Evolutionary conservation across 2,113 vertebrate genomes (phyloP).

Genomic region (Zosterops borbonicus): DNA sequence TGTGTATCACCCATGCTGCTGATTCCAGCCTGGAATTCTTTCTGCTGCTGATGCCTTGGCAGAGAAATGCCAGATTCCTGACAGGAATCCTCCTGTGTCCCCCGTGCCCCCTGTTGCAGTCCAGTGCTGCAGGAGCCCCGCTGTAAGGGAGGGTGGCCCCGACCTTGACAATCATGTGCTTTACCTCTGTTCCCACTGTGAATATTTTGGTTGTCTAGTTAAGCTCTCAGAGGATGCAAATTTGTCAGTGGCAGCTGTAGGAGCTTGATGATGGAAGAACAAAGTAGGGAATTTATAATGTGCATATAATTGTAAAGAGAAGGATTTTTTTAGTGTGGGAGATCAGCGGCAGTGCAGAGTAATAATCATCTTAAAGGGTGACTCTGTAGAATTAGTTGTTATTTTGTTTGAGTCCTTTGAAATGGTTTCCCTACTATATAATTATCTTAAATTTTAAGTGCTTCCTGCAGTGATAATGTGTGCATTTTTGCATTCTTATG

Average conservation of each 20-base stretch:
- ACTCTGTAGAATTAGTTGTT: slow-evolving; percentile 70
- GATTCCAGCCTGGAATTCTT: too few relatives aligned
- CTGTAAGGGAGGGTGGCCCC: too few relatives aligned
- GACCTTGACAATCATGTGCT: too few relatives aligned
- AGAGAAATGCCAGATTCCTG: too few relatives aligned
- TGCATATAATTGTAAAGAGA: slow-evolving; percentile 60
- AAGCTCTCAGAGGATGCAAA: slow-evolving; percentile 57
- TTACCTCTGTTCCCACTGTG: not conserved
- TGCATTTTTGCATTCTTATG: slow-evolving; percentile 68
- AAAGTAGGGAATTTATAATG: slow-evolving; percentile 66
- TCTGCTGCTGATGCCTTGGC: too few relatives aligned
- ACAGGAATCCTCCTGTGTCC: too few relatives aligned
- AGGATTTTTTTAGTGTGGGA: slow-evolving; percentile 44
- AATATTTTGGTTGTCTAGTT: slow-evolving; percentile 48
- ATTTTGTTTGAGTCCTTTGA: slow-evolving; percentile 71
- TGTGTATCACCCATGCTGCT: too few relatives aligned
- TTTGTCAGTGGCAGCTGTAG: slow-evolving; percentile 66
- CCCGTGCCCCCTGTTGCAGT: too few relatives aligned
- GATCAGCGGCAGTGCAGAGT: slow-evolving; percentile 40
- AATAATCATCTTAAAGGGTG: slow-evolving; percentile 67
- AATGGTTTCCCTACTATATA: slow-evolving; percentile 64
- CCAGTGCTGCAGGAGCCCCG: too few relatives aligned
- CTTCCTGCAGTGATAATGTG: slow-evolving; percentile 71
- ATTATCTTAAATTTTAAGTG: slow-evolving; percentile 69
- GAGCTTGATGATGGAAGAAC: slow-evolving; percentile 62